Evolutionary conservation across 2,888 invertebrate species (phyloP).

Genomic region (Erebia epiphron): DNA sequence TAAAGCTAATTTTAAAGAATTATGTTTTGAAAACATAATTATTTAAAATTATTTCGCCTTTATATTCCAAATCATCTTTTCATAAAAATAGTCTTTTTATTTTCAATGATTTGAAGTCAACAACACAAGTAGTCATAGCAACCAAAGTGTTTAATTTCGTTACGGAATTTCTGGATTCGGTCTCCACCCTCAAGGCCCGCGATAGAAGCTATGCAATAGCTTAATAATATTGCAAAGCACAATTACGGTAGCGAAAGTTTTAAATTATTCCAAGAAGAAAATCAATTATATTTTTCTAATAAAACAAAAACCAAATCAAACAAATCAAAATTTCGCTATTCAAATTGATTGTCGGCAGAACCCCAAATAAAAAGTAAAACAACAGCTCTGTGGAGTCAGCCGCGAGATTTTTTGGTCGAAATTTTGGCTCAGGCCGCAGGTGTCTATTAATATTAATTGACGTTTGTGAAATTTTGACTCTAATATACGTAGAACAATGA

Average conservation of each 20-base stretch:
- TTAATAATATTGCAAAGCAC: background rate
- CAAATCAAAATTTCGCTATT: constrained; percentile 17
- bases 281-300: constrained; percentile 4
- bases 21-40: no score
- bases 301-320: constrained; percentile 30
- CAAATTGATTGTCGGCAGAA: constrained; percentile 41
- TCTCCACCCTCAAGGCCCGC: no score
- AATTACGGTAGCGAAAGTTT: constrained; percentile 6
- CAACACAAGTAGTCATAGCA: no score
- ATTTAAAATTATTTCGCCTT: no score
- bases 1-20: no score
- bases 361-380: constrained; percentile 47
- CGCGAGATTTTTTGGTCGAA: constrained; percentile 45
- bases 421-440: constrained; percentile 50
- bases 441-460: constrained; percentile 54
- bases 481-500: constrained; percentile 51
- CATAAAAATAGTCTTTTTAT: no score
- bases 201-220: no score
- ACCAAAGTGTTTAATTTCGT: no score
- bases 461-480: constrained; percentile 48
- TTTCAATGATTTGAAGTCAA: no score
- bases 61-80: no score
- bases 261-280: constrained; percentile 1
- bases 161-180: no score
- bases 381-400: constrained; percentile 41